Evolutionary conservation across 2,113 vertebrate genomes (phyloP), one percentile per base, ranked within the genome.

Genomic region (Nothobranchius furzeri): DNA sequence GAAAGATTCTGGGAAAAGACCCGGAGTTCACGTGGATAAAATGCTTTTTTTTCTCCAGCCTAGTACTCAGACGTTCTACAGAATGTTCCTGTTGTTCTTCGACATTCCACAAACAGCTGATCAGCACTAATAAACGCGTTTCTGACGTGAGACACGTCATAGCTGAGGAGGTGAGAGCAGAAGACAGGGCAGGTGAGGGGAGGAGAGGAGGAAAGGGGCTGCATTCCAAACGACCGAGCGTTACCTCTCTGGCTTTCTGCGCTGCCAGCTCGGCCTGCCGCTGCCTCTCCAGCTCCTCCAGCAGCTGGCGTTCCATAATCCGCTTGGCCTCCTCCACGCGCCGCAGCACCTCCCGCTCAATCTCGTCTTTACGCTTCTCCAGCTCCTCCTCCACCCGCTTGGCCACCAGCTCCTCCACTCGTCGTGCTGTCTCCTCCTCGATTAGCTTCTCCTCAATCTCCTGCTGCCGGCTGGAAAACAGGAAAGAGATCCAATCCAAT

Each of bases 181-280:
- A 1, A 24, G 20, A 52, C 25, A 14, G 25, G 52, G 47, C 45
- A 61, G 59, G 25, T 20, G 46, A n/a, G 48, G 66, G 24, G 17
- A 56, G 25, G 53, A 56, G 37, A 40, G 37, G 37, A 66, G 65
- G 77, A 60, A 60, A 65, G 57, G 81, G 82, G 49, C 63, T 94
- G 82, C 94, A 91, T 96, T 96, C 95, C 96, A 94, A 98, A 98
- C 96, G 96, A 98, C 95, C 95, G 93, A 98, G 97, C 95, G 97
- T 99, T 98, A 99, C 98, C 98, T 99, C 98, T 96, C 98, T 96
- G 88, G 96, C 95, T 92, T 96, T 98, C 92, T 98, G 98, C 63
- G 98, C 95, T 50, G 96, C 93, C 91, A 99, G 92, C 93, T 99
- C 98, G 55, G 97, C 96, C 91, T 99, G 98, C 92, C 97, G 94